Percentiles rank a stretch among this genome's conserved stretches.
phyloP scores from a whole-genome alignment of 53 echinoderm and acorn worm genomes.

The Henricia sp. region DNA sequence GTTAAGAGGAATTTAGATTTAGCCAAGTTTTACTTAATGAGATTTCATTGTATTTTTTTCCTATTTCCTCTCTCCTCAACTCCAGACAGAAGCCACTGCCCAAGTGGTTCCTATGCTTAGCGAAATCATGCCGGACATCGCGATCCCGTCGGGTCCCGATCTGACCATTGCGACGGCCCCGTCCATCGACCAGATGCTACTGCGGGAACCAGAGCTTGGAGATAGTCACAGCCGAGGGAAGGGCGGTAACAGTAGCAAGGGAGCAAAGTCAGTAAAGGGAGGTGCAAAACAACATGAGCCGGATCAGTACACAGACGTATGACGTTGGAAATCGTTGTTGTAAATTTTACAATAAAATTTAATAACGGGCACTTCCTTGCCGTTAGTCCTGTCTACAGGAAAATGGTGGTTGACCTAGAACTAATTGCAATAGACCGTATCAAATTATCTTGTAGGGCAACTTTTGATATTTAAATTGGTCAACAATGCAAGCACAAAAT shows the following conservation, averaged over 20 bases:
- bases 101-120: constrained; percentile 96
- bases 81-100: constrained; percentile 87
- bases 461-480: too few relatives aligned
- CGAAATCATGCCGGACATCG: constrained; percentile 99
- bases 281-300: constrained; percentile 29
- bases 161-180: constrained; percentile 98
- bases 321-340: neutral
- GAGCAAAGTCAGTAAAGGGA: constrained; percentile 41
- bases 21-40: too few relatives aligned
- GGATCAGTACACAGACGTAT: constrained; percentile 61
- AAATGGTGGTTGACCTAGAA: too few relatives aligned
- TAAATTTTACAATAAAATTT: neutral
- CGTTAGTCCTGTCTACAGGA: too few relatives aligned
- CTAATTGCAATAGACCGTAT: too few relatives aligned
- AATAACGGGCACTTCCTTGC: neutral
- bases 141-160: constrained; percentile 97
- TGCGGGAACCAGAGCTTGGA: constrained; percentile 92
- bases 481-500: too few relatives aligned
- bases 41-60: neutral
- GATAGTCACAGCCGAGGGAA: constrained; percentile 71
- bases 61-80: neutral
- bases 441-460: too few relatives aligned
- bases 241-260: constrained; percentile 19
- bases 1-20: too few relatives aligned
- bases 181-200: constrained; percentile 98